Evolutionary conservation across 2,797 vertebrate genomes (phyloP).

Genomic region (Alfaro cultratus): DNA sequence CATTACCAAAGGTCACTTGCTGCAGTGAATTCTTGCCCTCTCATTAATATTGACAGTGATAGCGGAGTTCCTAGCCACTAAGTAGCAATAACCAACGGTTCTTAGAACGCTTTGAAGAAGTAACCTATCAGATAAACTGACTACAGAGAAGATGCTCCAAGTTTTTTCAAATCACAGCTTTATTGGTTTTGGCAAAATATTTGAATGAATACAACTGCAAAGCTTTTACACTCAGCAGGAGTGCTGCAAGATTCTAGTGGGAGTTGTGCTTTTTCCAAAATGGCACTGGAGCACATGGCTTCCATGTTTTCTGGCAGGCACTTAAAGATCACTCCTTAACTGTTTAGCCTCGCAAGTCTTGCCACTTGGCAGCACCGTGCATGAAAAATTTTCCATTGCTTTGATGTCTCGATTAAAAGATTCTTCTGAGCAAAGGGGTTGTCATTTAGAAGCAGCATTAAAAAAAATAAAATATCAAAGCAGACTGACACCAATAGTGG

Average conservation of each 20-base stretch:
- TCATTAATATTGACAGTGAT: slow-evolving; percentile 26
- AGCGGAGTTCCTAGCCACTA: slow-evolving; percentile 7
- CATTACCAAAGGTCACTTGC: slow-evolving; percentile 43
- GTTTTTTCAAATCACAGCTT: slow-evolving; percentile 9
- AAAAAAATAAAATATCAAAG: slow-evolving; percentile 49
- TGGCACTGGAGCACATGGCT: slow-evolving; percentile 46
- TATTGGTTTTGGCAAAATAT: slow-evolving; percentile 35
- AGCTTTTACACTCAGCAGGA: slow-evolving; percentile 45
- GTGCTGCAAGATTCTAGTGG: slow-evolving; percentile 39
- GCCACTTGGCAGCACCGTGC: slow-evolving; percentile 66
- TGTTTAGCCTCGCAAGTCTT: slow-evolving; percentile 51
- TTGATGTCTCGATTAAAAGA: slow-evolving; percentile 76
- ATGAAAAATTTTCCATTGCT: slow-evolving; percentile 62
- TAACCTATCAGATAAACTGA: slow-evolving; percentile 14
- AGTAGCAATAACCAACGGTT: slow-evolving; percentile 19
- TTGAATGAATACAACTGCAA: slow-evolving; percentile 22
- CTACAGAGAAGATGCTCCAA: background rate
- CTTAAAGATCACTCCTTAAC: slow-evolving; percentile 46
- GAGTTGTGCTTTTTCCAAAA: slow-evolving; percentile 45
- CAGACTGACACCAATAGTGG: slow-evolving; percentile 36
- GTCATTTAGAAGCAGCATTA: slow-evolving; percentile 61
- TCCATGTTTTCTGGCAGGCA: slow-evolving; percentile 64
- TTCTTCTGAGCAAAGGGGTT: slow-evolving; percentile 60
- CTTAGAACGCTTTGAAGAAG: slow-evolving; percentile 11
- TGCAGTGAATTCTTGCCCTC: slow-evolving; percentile 32